Conservation (phyloP, 1,140 invertebrate genomes). For the Mizuhopecten yessoensis region DNA sequence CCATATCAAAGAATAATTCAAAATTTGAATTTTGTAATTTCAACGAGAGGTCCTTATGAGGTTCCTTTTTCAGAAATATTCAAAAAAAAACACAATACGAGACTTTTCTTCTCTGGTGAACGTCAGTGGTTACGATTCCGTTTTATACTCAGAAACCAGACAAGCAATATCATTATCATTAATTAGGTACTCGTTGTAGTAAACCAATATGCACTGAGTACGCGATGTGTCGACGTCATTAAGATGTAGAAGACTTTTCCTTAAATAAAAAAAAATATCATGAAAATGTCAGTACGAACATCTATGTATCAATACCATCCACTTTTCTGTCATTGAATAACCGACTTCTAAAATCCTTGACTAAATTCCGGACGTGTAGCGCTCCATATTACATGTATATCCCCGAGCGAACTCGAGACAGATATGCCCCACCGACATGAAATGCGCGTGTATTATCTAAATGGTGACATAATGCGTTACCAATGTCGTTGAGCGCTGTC, state of each 20-base stretch:
- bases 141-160: too few species aligned
- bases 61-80: neutral
- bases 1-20: too few species aligned
- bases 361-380: neutral
- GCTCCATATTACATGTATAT: neutral
- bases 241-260: neutral
- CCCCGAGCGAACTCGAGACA: neutral
- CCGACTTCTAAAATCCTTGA: neutral
- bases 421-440: slow-evolving; percentile 22
- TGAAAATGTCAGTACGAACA: neutral
- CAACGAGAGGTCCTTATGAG: too few species aligned
- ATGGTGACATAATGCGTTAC: slow-evolving; percentile 26
- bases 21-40: too few species aligned
- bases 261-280: too few species aligned
- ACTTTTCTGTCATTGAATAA: neutral
- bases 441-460: slow-evolving; percentile 33
- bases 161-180: too few species aligned
- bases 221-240: neutral
- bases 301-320: neutral
- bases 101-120: too few species aligned
- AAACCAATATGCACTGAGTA: too few species aligned
- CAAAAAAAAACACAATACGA: too few species aligned
- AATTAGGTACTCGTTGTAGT: too few species aligned
- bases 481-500: slow-evolving; percentile 21
- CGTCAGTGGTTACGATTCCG: too few species aligned